These are phyloP conservation scores for Trochalopteron elliotii DNA, from an alignment of 2,113 vertebrate species.

Conservation along the genomic window DNA sequence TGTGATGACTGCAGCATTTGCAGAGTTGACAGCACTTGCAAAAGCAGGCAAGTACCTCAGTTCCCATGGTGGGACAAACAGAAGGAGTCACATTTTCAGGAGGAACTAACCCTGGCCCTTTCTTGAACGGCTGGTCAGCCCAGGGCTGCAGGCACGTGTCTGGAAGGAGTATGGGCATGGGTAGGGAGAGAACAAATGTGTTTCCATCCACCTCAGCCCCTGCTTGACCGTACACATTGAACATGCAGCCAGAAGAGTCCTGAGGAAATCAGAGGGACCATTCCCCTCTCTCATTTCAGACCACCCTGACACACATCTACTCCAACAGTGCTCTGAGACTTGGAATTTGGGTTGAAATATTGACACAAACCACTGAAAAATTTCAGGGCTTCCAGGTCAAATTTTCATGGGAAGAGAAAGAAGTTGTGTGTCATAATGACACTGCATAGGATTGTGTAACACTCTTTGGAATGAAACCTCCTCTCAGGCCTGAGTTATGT, in stretches of 20 bases:
- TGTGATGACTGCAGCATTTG: not conserved
- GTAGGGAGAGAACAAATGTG: not conserved
- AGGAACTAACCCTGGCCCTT: not conserved
- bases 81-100: not conserved
- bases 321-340: not conserved
- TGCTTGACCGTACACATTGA: not conserved
- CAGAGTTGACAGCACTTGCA: not conserved
- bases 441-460: not conserved
- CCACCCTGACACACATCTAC: not conserved
- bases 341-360: not conserved
- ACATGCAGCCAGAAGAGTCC: accelerated
- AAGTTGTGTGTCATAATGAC: not conserved
- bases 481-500: not conserved
- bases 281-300: not conserved
- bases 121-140: not conserved
- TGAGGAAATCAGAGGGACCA: not conserved
- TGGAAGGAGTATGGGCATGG: not conserved
- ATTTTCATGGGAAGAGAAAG: not conserved
- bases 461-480: not conserved
- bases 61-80: not conserved
- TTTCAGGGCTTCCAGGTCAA: not conserved
- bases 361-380: not conserved
- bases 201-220: not conserved
- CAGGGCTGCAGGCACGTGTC: accelerated
- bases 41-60: not conserved